phyloP scores from a whole-genome alignment of 2,113 vertebrate species.

The Rafetus swinhoei region DNA sequence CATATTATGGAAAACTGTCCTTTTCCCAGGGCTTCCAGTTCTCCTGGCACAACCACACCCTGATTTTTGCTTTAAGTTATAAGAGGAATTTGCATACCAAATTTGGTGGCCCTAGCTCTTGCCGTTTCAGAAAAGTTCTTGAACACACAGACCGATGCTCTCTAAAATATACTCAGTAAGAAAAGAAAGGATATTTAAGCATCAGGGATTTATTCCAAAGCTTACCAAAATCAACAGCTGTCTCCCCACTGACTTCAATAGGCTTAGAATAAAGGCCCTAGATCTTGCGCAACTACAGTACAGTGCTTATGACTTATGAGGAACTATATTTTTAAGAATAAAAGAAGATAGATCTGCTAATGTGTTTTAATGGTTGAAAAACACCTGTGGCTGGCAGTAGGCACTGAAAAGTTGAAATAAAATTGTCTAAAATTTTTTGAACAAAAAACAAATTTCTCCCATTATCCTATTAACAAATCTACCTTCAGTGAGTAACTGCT shows the following conservation, averaged over 20 bases:
- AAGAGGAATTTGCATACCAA: no score
- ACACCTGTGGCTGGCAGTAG: neutral
- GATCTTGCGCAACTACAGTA: neutral
- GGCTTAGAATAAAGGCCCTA: neutral
- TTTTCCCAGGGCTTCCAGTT: no score
- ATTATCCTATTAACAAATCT: neutral
- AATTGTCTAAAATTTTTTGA: neutral
- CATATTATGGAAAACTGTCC: no score
- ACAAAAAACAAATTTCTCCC: neutral
- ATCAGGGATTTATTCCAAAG: neutral
- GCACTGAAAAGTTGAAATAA: neutral
- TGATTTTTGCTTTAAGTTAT: neutral
- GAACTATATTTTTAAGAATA: neutral
- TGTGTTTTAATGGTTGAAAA: neutral
- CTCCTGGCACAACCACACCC: no score
- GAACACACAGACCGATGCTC: no score
- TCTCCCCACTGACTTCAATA: neutral
- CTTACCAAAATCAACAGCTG: neutral
- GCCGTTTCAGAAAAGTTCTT: no score
- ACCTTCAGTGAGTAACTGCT: neutral
- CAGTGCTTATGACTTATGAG: neutral
- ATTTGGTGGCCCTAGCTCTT: neutral
- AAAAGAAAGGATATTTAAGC: neutral
- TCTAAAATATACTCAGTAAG: neutral
- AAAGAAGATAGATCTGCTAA: neutral